Percentiles rank a stretch among this genome's conserved stretches.
Evolutionary conservation across 2,888 invertebrate genomes (phyloP).

Genomic region (Athalia circularis): DNA sequence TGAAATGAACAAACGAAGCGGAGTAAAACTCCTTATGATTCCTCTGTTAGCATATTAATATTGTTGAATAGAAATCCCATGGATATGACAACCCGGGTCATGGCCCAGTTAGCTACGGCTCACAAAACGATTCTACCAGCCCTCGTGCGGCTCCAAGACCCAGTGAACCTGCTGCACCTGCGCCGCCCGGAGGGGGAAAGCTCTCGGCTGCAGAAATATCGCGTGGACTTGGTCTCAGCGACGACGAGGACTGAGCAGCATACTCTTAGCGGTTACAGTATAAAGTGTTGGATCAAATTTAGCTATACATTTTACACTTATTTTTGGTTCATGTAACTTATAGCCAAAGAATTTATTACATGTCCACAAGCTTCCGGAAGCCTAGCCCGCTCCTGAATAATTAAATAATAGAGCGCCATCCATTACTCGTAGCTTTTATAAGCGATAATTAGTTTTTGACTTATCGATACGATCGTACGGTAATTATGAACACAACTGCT

Average conservation of each 20-base stretch:
- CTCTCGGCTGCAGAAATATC: conserved; percentile 71
- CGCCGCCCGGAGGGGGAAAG: conserved; percentile 61
- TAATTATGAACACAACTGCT: too few relatives aligned
- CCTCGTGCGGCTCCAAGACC: conserved; percentile 53
- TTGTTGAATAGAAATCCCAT: conserved; percentile 56
- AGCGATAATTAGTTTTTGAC: neutral
- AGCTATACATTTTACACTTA: neutral
- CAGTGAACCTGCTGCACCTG: conserved; percentile 51
- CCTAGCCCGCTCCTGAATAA: neutral
- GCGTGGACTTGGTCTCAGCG: conserved; percentile 68
- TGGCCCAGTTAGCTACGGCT: conserved; percentile 51
- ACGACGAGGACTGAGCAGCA: conserved; percentile 55
- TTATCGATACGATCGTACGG: neutral
- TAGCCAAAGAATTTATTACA: neutral
- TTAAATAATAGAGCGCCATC: neutral
- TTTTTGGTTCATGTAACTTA: neutral
- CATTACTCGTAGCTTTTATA: neutral
- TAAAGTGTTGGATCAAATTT: conserved; percentile 14
- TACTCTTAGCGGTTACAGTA: conserved; percentile 12
- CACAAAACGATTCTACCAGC: conserved; percentile 49
- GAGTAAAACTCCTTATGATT: neutral
- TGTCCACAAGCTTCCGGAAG: too few relatives aligned
- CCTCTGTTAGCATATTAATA: neutral
- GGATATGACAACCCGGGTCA: conserved; percentile 52
- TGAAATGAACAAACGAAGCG: too few relatives aligned